These are phyloP conservation scores for Ctenochaetus hawaiiensis DNA, from an alignment of 2,797 vertebrate genomes.

Conservation along the genomic window DNA sequence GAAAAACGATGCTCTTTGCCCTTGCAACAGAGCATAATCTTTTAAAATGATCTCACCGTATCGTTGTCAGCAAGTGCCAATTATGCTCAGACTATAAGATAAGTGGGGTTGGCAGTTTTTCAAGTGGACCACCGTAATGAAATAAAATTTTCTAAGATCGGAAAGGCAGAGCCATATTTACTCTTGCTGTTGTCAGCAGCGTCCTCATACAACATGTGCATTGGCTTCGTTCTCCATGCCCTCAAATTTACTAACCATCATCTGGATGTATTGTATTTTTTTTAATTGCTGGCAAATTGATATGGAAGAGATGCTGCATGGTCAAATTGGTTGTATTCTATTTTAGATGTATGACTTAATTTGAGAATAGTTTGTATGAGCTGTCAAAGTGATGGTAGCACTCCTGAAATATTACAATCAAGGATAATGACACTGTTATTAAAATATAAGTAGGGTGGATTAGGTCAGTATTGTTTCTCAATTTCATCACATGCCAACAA, in stretches of 20 bases:
- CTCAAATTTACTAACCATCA: slow-evolving; percentile 38
- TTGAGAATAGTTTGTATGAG: too few relatives aligned
- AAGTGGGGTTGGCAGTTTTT: slow-evolving; percentile 61
- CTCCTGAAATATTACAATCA: neutral
- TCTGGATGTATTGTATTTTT: slow-evolving; percentile 33
- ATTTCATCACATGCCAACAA: neutral
- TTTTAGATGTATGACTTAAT: too few relatives aligned
- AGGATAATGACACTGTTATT: neutral
- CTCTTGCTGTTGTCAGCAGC: slow-evolving; percentile 59
- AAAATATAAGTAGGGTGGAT: neutral
- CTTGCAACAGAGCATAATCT: slow-evolving; percentile 12
- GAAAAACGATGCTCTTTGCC: slow-evolving; percentile 10
- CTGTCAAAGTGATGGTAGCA: neutral
- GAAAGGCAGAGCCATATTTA: slow-evolving; percentile 49
- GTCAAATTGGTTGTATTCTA: neutral
- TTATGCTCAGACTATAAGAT: slow-evolving; percentile 41
- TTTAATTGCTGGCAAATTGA: slow-evolving; percentile 6
- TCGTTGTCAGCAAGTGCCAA: slow-evolving; percentile 41
- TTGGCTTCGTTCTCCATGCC: slow-evolving; percentile 13
- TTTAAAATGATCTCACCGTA: slow-evolving; percentile 26
- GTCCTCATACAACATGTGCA: slow-evolving; percentile 35
- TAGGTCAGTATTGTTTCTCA: neutral
- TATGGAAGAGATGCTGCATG: neutral
- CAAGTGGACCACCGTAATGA: slow-evolving; percentile 51
- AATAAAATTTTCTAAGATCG: slow-evolving; percentile 43